Conservation (phyloP, 2,888 invertebrate genomes). For the Ichneumon xanthorius region DNA sequence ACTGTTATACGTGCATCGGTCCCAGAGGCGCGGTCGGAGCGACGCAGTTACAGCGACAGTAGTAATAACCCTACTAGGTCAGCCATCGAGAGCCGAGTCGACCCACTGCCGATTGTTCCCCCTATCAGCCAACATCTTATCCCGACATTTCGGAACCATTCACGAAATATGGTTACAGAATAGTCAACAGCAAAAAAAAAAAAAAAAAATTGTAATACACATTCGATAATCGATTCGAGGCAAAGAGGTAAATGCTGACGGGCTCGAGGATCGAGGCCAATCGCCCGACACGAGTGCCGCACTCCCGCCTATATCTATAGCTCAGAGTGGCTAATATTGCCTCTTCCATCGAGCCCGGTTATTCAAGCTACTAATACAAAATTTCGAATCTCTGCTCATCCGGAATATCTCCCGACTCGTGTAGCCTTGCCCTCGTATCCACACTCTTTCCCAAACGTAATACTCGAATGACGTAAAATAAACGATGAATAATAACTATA, state of each 20-base stretch:
- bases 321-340: slow-evolving; percentile 64
- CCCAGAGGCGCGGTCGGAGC: too few species aligned
- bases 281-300: slow-evolving; percentile 39
- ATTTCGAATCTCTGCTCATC: slow-evolving; percentile 51
- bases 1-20: too few species aligned
- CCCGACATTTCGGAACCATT: slow-evolving; percentile 25
- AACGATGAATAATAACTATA: too few species aligned
- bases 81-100: background rate
- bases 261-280: slow-evolving; percentile 62
- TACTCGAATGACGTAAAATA: too few species aligned
- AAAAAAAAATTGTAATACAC: slow-evolving; percentile 51
- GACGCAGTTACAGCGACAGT: slow-evolving; percentile 6
- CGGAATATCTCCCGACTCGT: background rate
- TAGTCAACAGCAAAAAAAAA: slow-evolving; percentile 11
- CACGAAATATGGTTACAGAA: slow-evolving; percentile 22
- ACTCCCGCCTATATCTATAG: slow-evolving; percentile 7
- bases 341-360: slow-evolving; percentile 16
- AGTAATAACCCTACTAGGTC: slow-evolving; percentile 24
- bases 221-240: slow-evolving; percentile 65
- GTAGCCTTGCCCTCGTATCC: too few species aligned
- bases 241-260: slow-evolving; percentile 62
- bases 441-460: too few species aligned
- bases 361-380: slow-evolving; percentile 47
- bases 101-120: slow-evolving; percentile 1
- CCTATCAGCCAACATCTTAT: slow-evolving; percentile 22